Base-by-base conservation (phyloP, 1,140 invertebrate species). In the Calosoma granatense region DNA sequence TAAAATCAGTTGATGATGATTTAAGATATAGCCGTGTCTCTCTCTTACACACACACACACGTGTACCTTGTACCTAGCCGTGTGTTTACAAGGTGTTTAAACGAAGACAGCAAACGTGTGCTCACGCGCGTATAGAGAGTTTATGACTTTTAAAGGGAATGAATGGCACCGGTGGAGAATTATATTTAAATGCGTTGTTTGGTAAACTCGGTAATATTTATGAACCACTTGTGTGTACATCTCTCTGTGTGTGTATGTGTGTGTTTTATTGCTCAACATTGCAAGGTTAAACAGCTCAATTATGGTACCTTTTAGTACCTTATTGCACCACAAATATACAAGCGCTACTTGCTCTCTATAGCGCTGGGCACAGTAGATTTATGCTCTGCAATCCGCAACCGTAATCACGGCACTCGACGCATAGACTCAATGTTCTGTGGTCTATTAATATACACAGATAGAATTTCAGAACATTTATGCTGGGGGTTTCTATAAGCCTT, bases 1-100 rank as follows among this genome's bases (percentile, higher is more conserved):
- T 65, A 67, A 68, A 67, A 65, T 62, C 62, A 61, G n/a, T 60
- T 65, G 67, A 70, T 67, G 64, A 67, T 70, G 66, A 70, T 69
- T 68, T 66, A 70, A 67, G 64, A 67, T 67, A 63, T 55, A 57
- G 59, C 63, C 54, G 65, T 65, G 61, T 67, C 63, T 64, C 65
- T 65, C 63, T 67, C 65, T 47, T 17, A 47, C 41, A 12, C 15
- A 17, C 41, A 12, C 41, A 9, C n/a, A n/a, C n/a, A 6, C 17
- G 41, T 47, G 41, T 6, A 12, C 41, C 9, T 4, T 63, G 61
- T 62, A 65, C 63, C 67, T 66, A 67, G 58, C 60, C 54, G 55
- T 59, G 59, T 66, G 66, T 68, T 68, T 66, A 66, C 66, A 68
- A 64, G 65, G 65, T 65, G 63, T 56, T 62, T 60, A 59, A 59